Evolutionary conservation across 2,113 vertebrate genomes (phyloP).

Genomic region (Chinchilla lanigera): DNA sequence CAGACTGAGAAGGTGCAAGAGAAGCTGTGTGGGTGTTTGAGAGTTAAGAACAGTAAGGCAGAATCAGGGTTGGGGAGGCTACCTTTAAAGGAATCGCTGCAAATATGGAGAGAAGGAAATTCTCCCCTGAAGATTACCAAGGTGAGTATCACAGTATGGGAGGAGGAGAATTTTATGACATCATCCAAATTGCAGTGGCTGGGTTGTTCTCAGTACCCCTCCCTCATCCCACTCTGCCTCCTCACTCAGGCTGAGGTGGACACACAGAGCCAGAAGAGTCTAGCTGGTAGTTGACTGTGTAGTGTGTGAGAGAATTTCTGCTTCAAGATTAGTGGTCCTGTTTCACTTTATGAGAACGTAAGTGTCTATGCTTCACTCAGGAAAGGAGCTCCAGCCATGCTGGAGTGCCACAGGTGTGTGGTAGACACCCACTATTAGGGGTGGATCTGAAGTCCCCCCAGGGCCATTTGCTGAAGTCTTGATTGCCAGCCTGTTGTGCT

Average conservation of each 20-base stretch:
- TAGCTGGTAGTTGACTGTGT: rapidly evolving
- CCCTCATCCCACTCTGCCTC: rapidly evolving
- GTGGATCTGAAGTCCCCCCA: not conserved
- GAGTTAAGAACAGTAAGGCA: rapidly evolving
- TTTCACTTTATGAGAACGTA: rapidly evolving
- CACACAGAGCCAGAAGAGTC: rapidly evolving
- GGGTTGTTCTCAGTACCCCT: rapidly evolving
- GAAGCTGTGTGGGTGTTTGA: rapidly evolving
- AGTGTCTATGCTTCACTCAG: rapidly evolving
- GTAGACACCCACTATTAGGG: too few species aligned
- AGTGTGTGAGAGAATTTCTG: rapidly evolving
- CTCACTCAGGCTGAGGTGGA: rapidly evolving
- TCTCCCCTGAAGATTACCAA: not conserved
- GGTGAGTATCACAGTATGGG: rapidly evolving
- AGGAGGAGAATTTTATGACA: rapidly evolving
- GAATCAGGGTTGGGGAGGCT: rapidly evolving
- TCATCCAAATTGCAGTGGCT: rapidly evolving
- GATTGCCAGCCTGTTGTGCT: not conserved
- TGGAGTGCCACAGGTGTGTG: rapidly evolving
- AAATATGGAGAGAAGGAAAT: too few species aligned
- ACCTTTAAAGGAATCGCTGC: rapidly evolving
- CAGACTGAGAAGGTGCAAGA: rapidly evolving
- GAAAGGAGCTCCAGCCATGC: rapidly evolving
- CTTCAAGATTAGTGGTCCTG: rapidly evolving
- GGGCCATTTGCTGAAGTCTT: not conserved